These are phyloP conservation scores for Festucalex cinctus DNA, from an alignment of 2,113 vertebrate genomes.

Conservation along the genomic window DNA sequence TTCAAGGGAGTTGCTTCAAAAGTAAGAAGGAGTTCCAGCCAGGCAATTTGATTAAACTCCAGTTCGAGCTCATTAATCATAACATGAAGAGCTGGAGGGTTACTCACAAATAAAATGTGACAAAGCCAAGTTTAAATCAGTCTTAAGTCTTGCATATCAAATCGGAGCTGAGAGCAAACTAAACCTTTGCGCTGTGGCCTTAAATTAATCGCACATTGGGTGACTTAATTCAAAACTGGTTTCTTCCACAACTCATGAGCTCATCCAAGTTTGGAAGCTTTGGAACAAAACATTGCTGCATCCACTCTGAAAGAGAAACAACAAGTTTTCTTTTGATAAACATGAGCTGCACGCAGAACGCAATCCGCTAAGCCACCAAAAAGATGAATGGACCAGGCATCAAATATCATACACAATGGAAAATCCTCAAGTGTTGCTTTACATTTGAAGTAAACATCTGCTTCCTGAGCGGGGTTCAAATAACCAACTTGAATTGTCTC, in stretches of 20 bases:
- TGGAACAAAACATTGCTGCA: constrained; percentile 15
- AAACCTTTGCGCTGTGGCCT: constrained; percentile 37
- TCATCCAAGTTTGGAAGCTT: constrained; percentile 34
- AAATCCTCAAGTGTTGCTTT: constrained; percentile 4
- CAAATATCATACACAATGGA: constrained; percentile 9
- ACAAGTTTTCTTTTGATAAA: constrained; percentile 9
- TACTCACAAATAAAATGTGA: neutral
- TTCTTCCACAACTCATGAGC: constrained; percentile 40
- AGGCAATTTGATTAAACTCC: neutral
- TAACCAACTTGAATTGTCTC: constrained; percentile 6
- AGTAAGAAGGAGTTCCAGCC: neutral
- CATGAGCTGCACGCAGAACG: constrained; percentile 11
- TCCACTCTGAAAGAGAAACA: constrained; percentile 13
- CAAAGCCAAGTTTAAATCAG: constrained; percentile 6
- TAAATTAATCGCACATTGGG: constrained; percentile 29
- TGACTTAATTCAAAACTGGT: constrained; percentile 56
- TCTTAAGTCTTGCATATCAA: constrained; percentile 3
- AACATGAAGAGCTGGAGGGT: neutral
- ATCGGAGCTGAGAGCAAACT: constrained; percentile 1
- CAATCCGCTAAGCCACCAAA: constrained; percentile 2
- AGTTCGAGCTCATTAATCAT: constrained; percentile 10
- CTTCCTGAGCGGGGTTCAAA: constrained; percentile 4
- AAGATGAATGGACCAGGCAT: constrained; percentile 16
- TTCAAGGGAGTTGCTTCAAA: neutral
- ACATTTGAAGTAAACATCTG: constrained; percentile 12